Conservation (phyloP, 2,888 invertebrate genomes). For the Lagria hirta region DNA sequence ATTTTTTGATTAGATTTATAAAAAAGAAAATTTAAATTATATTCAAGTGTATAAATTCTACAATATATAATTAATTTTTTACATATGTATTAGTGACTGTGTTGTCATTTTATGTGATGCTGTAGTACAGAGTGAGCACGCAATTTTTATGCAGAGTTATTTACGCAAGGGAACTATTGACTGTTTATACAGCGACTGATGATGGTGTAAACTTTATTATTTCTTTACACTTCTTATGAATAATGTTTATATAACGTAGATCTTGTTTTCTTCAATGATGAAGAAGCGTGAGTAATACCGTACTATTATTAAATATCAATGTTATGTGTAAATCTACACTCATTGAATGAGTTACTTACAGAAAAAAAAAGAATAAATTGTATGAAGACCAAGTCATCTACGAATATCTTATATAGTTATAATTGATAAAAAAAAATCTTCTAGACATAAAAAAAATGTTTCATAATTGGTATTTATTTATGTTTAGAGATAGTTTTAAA, state of each 20-base stretch:
- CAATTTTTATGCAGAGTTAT: slow-evolving; percentile 30
- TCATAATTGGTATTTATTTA: slow-evolving; percentile 24
- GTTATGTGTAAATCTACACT: slow-evolving; percentile 27
- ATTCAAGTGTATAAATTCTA: slow-evolving; percentile 27
- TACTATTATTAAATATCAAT: slow-evolving; percentile 35
- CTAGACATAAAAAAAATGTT: slow-evolving; percentile 19
- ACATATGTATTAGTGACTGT: slow-evolving; percentile 32
- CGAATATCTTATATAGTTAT: slow-evolving; percentile 30
- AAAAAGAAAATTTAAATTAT: slow-evolving; percentile 11
- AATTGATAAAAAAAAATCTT: slow-evolving; percentile 27
- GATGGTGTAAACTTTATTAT: slow-evolving; percentile 22
- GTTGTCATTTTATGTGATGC: slow-evolving; percentile 37
- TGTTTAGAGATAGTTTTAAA: slow-evolving; percentile 20
- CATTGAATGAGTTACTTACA: slow-evolving; percentile 26
- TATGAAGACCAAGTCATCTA: slow-evolving; percentile 31
- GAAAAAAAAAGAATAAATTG: slow-evolving; percentile 18
- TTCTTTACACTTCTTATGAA: slow-evolving; percentile 5
- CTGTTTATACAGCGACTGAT: slow-evolving; percentile 28
- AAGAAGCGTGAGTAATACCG: slow-evolving; percentile 36
- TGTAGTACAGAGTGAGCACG: slow-evolving; percentile 37
- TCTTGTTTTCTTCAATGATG: slow-evolving; percentile 24
- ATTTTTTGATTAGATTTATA: slow-evolving; percentile 18
- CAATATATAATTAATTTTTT: slow-evolving; percentile 26
- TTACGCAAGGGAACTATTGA: slow-evolving; percentile 16
- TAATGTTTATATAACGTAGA: slow-evolving; percentile 19